Percentiles rank a stretch among this genome's conserved stretches.
Evolutionary conservation across 2,797 vertebrate species (phyloP).

Genomic region (Sphenopsis melanotis): DNA sequence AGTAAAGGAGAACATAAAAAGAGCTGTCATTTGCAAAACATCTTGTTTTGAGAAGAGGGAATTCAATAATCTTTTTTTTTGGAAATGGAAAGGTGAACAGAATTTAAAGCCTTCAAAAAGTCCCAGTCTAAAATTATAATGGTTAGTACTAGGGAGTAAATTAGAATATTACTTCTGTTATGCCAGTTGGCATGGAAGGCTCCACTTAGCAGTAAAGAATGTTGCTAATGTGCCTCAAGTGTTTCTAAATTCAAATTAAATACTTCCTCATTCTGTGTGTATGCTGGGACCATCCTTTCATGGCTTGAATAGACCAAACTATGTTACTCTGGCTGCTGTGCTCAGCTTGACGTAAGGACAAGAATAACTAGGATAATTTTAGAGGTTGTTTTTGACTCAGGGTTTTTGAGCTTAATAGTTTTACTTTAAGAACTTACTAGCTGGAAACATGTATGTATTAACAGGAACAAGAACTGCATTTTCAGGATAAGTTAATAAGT

Average conservation of each 20-base stretch:
- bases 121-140: neutral
- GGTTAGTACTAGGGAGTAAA: neutral
- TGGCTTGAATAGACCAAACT: neutral
- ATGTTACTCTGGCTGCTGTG: neutral
- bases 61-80: neutral
- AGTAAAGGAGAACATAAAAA: neutral
- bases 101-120: slow-evolving; percentile 12
- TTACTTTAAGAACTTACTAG: neutral
- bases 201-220: slow-evolving; percentile 11
- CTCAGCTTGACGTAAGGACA: neutral
- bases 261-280: slow-evolving; percentile 9
- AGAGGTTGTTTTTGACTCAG: neutral
- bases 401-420: neutral
- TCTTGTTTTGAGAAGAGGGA: neutral
- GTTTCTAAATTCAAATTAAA: slow-evolving; percentile 55
- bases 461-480: neutral
- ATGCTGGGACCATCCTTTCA: neutral
- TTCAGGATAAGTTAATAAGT: neutral
- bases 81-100: neutral
- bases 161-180: slow-evolving; percentile 2
- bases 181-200: slow-evolving; percentile 22
- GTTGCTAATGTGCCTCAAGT: slow-evolving; percentile 20
- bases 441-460: neutral
- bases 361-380: neutral
- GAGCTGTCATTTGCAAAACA: neutral